Base-by-base conservation (phyloP, 1,140 invertebrate genomes). In the Oreohelix idahoensis region DNA sequence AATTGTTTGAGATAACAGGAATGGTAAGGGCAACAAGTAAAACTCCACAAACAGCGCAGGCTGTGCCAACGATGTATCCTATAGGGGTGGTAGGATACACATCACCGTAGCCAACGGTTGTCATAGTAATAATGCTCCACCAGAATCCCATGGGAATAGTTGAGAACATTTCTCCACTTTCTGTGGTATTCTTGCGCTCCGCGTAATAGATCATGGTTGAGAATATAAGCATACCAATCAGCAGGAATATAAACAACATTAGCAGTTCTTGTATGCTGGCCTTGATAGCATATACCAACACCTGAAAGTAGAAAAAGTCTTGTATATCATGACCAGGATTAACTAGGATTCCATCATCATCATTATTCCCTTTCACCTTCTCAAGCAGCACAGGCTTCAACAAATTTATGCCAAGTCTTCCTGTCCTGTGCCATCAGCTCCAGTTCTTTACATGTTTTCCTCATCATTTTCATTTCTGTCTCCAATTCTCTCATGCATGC, bases 141-240 rank as follows among this genome's bases (percentile, higher is more conserved):
- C 94, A 94, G 82, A 94, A 94, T 32, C 93, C 90, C 53, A 93
- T 83, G 13, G 92, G 92, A 79, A 93, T 93, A 29, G 87, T 89
- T 26, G 77, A 84, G 85, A 91, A 92, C 63, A 77, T 88, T 38
- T 90, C 87, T 32, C 90, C 87, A 17, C 88, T 87, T 35, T 85
- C 86, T 11, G 83, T 84, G 20, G 87, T 86, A 58, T 89, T 86
- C 71, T 89, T 86, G 35, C 97, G 94, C 93, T 99, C 98, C 74
- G 98, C 98, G 93, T 99, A 99, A 92, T 99, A 99, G 79, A 99
- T 97, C 87, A 99, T 94, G 90, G 97, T 97, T 87, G 98, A 97
- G 93, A 99, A 99, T 91, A 99, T 98, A 83, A 99, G 97, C 93
- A 99, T 98, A 90, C 97, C 97, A 88, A 99, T 95, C 84, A 99